These are phyloP conservation scores for Ginglymostoma cirratum DNA, from an alignment of 2,113 vertebrate genomes.

Conservation along the genomic window DNA sequence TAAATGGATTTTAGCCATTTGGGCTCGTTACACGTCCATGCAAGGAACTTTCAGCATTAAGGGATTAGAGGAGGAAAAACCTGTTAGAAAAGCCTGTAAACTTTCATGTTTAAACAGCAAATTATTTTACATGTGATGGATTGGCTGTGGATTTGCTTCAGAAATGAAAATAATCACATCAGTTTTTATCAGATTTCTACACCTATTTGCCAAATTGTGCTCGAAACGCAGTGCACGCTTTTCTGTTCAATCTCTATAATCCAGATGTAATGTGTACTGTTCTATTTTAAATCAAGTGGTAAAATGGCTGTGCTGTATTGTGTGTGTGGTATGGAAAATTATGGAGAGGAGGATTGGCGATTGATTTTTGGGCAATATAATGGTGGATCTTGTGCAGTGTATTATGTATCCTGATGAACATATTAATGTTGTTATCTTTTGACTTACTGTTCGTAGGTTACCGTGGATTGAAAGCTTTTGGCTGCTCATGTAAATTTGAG, in stretches of 20 bases:
- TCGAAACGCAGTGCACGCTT: not conserved
- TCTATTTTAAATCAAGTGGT: no score
- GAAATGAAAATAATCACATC: not conserved
- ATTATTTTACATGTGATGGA: not conserved
- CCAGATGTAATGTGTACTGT: not conserved
- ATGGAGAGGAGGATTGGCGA: not conserved
- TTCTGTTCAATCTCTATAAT: not conserved
- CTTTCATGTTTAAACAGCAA: not conserved
- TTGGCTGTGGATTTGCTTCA: not conserved
- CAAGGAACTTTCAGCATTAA: not conserved
- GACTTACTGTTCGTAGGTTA: not conserved
- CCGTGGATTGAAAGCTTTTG: not conserved
- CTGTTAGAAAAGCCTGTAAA: not conserved
- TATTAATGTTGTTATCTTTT: conserved; percentile 1
- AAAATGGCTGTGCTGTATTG: not conserved
- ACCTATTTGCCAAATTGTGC: not conserved
- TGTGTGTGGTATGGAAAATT: not conserved
- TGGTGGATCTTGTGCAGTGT: not conserved
- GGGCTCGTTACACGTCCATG: not conserved
- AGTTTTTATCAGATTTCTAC: no score
- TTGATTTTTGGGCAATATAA: not conserved
- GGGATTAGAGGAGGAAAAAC: not conserved
- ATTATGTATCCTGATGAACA: not conserved
- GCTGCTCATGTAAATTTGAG: no score
- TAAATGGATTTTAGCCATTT: not conserved